Evolutionary conservation across 2,888 invertebrate genomes (phyloP).

Genomic region (Chrysolina oricalcia): DNA sequence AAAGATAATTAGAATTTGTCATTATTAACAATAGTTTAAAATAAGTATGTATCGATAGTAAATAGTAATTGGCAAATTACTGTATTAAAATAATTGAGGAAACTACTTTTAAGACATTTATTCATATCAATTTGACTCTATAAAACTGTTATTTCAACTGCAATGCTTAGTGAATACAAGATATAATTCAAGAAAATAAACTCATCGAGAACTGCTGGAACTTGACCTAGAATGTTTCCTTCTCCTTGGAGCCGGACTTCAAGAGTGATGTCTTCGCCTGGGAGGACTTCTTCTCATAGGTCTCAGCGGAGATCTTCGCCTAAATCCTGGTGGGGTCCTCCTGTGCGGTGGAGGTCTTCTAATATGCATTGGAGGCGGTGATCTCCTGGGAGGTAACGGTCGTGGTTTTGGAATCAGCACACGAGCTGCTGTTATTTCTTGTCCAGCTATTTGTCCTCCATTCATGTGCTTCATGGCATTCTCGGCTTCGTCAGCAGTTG

Average conservation of each 20-base stretch:
- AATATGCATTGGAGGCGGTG: slow-evolving; percentile 75
- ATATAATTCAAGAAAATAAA: background rate
- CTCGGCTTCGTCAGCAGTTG: slow-evolving; percentile 95
- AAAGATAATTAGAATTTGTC: background rate
- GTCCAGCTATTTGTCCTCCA: slow-evolving; percentile 97
- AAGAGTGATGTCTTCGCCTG: slow-evolving; percentile 76
- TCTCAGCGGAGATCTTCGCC: slow-evolving; percentile 68
- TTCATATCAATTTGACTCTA: background rate
- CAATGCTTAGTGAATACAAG: background rate
- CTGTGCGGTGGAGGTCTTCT: slow-evolving; percentile 76
- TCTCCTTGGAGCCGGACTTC: slow-evolving; percentile 77
- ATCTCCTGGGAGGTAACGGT: slow-evolving; percentile 74
- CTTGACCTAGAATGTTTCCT: slow-evolving; percentile 79
- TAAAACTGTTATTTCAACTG: background rate
- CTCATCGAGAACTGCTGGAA: slow-evolving; percentile 82
- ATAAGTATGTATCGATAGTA: background rate
- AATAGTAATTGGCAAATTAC: too few relatives aligned
- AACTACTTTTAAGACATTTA: background rate
- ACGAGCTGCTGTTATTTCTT: slow-evolving; percentile 96
- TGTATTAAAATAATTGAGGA: background rate
- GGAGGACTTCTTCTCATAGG: slow-evolving; percentile 73
- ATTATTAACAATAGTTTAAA: background rate
- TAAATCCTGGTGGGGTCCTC: slow-evolving; percentile 73
- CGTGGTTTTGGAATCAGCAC: slow-evolving; percentile 86
- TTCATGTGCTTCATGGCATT: slow-evolving; percentile 99